Conservation (phyloP, 2,797 vertebrate species). For the Salarias fasciatus region DNA sequence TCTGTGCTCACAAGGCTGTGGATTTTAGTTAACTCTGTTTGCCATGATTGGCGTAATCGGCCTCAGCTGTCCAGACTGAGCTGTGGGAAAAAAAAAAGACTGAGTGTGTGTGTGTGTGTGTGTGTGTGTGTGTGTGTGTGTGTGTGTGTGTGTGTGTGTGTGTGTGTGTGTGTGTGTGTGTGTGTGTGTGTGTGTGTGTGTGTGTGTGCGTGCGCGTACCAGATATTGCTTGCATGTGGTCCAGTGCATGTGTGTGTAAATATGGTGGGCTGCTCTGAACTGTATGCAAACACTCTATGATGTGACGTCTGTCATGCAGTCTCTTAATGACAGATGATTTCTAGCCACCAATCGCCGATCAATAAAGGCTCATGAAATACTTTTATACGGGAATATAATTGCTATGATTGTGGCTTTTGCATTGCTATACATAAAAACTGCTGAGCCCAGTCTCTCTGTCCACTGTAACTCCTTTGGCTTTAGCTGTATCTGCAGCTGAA, state of each 20-base stretch:
- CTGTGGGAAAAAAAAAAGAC: slow-evolving; percentile 55
- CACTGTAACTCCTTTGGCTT: slow-evolving; percentile 25
- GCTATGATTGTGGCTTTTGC: slow-evolving; percentile 11
- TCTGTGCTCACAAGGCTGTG: slow-evolving; percentile 6
- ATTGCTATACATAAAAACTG: neutral
- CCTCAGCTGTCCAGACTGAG: slow-evolving; percentile 48
- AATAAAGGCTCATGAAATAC: neutral
- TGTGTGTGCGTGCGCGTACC: neutral
- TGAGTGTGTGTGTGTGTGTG: slow-evolving; percentile 8
- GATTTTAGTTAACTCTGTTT: slow-evolving; percentile 48
- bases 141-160: neutral
- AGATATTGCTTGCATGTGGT: too few relatives aligned
- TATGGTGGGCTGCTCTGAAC: slow-evolving; percentile 11
- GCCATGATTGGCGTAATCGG: slow-evolving; percentile 43
- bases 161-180: neutral
- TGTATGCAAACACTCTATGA: slow-evolving; percentile 32
- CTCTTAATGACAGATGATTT: slow-evolving; percentile 13
- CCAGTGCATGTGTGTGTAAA: slow-evolving; percentile 1
- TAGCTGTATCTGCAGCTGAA: slow-evolving; percentile 39
- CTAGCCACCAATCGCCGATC: neutral
- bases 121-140: neutral
- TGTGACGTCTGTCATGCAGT: slow-evolving; percentile 39
- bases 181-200: neutral
- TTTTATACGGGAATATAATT: neutral
- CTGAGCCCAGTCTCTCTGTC: neutral